Conservation (phyloP, 2,113 vertebrate genomes). For the Phylloscopus trochiloides region DNA sequence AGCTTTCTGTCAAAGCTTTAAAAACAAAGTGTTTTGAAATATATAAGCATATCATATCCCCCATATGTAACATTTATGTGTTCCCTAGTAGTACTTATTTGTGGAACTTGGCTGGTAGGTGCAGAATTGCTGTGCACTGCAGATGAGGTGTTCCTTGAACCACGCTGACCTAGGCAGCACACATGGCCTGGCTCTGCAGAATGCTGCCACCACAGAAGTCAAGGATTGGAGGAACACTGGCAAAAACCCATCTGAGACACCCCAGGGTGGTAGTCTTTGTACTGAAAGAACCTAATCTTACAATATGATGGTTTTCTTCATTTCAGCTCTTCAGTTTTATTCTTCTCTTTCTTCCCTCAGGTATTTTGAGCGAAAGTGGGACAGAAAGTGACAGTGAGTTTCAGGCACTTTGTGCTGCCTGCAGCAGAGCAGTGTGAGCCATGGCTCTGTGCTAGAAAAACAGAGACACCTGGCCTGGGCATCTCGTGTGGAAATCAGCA, state of each 20-base stretch:
- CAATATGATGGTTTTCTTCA: background rate
- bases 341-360: background rate
- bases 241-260: background rate
- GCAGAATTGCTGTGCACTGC: background rate
- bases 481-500: background rate
- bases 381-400: background rate
- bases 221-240: background rate
- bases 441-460: background rate
- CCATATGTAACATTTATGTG: rapidly evolving
- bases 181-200: background rate
- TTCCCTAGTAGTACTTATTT: background rate
- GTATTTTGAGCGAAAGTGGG: background rate
- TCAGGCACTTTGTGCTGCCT: background rate
- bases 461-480: background rate
- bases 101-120: background rate
- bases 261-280: background rate
- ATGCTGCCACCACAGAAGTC: background rate
- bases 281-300: background rate
- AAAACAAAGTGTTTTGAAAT: background rate
- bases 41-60: rapidly evolving
- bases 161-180: background rate
- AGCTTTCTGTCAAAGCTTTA: background rate
- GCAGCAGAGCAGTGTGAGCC: background rate
- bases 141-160: background rate
- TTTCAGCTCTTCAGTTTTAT: background rate